Evolutionary conservation across 2,888 invertebrate species (phyloP).

Genomic region (Apotomis betuletana): DNA sequence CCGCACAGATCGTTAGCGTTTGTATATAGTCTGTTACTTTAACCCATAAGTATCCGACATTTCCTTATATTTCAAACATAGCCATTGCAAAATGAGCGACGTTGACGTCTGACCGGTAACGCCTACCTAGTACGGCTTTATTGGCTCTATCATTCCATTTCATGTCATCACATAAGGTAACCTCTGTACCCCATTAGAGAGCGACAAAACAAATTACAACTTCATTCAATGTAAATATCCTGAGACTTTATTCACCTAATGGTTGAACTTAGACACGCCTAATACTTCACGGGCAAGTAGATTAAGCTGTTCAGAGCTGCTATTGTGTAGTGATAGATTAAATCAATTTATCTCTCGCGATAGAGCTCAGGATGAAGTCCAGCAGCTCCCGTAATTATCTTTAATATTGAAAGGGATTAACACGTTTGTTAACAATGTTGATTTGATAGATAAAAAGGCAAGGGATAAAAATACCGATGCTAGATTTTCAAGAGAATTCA

Average conservation of each 20-base stretch:
- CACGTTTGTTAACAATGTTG: neutral
- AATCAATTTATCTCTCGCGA: conserved; percentile 61
- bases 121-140: conserved; percentile 61
- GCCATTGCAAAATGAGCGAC: conserved; percentile 66
- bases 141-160: conserved; percentile 54
- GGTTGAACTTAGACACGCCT: conserved; percentile 71
- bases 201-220: conserved; percentile 75
- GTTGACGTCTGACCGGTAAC: conserved; percentile 61
- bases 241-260: conserved; percentile 61
- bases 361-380: conserved; percentile 54
- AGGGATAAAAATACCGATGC: too few species aligned
- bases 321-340: conserved; percentile 62
- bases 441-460: neutral
- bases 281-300: conserved; percentile 68
- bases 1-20: neutral
- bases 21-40: conserved; percentile 6
- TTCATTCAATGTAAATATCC: conserved; percentile 79
- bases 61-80: conserved; percentile 59
- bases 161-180: conserved; percentile 65
- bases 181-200: conserved; percentile 61
- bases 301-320: conserved; percentile 67
- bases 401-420: conserved; percentile 46
- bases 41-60: conserved; percentile 34
- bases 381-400: conserved; percentile 58
- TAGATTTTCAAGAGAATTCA: too few species aligned